Percentiles rank a stretch among this genome's conserved stretches.
phyloP scores from a whole-genome alignment of 2,113 vertebrate genomes.

The Furnarius figulus region DNA sequence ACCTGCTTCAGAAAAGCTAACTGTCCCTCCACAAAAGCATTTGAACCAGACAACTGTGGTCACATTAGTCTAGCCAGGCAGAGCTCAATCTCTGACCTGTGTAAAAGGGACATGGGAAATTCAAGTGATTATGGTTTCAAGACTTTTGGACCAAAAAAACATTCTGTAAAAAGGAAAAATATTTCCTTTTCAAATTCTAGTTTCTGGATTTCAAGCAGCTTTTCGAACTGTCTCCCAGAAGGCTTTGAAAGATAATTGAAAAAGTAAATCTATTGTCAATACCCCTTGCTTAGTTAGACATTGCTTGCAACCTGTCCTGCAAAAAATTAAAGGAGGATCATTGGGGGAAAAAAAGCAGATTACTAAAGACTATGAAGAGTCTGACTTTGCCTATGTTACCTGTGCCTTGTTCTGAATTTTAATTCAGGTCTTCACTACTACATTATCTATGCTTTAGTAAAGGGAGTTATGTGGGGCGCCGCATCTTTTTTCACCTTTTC shows the following conservation, averaged over 20 bases:
- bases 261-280: background rate
- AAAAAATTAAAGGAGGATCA: background rate
- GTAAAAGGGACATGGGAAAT: background rate
- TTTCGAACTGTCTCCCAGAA: background rate
- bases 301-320: background rate
- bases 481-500: background rate
- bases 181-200: background rate
- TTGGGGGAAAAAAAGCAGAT: background rate
- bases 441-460: background rate
- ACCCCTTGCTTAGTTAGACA: background rate
- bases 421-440: background rate
- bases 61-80: background rate
- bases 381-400: background rate
- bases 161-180: background rate
- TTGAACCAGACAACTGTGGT: background rate
- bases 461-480: background rate
- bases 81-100: background rate
- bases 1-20: background rate
- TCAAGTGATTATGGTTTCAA: background rate
- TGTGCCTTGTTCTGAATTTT: background rate
- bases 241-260: background rate
- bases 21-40: background rate
- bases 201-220: background rate
- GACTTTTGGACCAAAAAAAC: background rate
- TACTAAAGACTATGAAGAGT: background rate